Percentiles rank a stretch among this genome's conserved stretches.
Conservation (phyloP, 2,888 invertebrate genomes). For the Panzeria rudis region DNA sequence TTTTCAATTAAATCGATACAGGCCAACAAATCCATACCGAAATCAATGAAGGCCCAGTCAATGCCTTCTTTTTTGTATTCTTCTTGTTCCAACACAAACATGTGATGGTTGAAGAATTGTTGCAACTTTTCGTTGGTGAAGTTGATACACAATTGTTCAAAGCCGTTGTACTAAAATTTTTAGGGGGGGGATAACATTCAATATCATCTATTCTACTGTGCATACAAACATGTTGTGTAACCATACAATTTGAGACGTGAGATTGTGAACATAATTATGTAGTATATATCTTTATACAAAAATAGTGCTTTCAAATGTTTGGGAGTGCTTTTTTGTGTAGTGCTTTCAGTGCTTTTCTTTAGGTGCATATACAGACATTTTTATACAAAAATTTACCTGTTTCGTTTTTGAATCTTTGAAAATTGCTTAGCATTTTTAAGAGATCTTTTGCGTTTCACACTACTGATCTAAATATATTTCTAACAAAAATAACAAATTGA, state of each 20-base stretch:
- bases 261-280: conserved; percentile 16
- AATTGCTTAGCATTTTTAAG: conserved; percentile 1
- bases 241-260: neutral
- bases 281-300: no score
- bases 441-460: neutral
- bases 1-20: conserved; percentile 99
- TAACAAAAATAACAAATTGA: conserved; percentile 27
- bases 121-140: conserved; percentile 99
- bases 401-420: conserved; percentile 3
- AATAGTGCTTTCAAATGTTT: conserved; percentile 28
- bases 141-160: conserved; percentile 99
- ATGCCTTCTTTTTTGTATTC: conserved; percentile 99
- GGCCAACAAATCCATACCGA: conserved; percentile 99
- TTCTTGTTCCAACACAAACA: conserved; percentile 99
- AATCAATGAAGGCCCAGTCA: conserved; percentile 99
- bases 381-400: conserved; percentile 53
- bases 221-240: conserved; percentile 19
- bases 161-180: conserved; percentile 93
- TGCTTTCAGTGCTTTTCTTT: conserved; percentile 37
- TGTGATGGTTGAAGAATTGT: conserved; percentile 99
- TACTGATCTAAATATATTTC: conserved; percentile 17
- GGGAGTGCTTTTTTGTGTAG: conserved; percentile 35
- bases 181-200: conserved; percentile 50
- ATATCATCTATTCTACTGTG: neutral
- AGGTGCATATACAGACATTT: neutral